Evolutionary conservation across 2,797 vertebrate genomes (phyloP).

Genomic region (Pterois miles): DNA sequence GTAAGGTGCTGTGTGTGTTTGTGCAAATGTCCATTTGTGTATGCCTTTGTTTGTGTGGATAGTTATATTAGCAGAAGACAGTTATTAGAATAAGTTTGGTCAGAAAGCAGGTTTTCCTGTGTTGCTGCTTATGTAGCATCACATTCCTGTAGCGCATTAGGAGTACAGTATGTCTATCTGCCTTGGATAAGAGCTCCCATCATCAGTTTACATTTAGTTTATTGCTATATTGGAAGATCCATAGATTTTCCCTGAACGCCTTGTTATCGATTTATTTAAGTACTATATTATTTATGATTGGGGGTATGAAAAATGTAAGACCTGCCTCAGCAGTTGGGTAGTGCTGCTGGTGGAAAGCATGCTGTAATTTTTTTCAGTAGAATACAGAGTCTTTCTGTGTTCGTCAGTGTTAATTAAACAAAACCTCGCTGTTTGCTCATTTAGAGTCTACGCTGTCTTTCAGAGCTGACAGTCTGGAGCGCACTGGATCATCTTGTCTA

Average conservation of each 20-base stretch:
- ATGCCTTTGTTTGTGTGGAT: too few relatives aligned
- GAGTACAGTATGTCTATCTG: slow-evolving; percentile 11
- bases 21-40: too few relatives aligned
- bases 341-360: slow-evolving; percentile 14
- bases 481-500: neutral
- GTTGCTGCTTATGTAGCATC: neutral
- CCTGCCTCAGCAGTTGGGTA: slow-evolving; percentile 49
- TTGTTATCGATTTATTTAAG: slow-evolving; percentile 73
- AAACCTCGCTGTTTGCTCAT: slow-evolving; percentile 1
- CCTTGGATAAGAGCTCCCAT: slow-evolving; percentile 13
- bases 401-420: neutral
- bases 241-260: slow-evolving; percentile 52
- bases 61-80: too few relatives aligned
- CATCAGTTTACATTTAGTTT: slow-evolving; percentile 30
- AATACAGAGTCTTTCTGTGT: slow-evolving; percentile 11
- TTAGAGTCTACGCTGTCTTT: neutral
- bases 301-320: slow-evolving; percentile 63
- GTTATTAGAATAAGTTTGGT: neutral
- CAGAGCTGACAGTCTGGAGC: neutral
- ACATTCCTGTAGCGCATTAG: slow-evolving; percentile 14
- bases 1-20: too few relatives aligned
- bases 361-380: slow-evolving; percentile 16
- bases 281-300: slow-evolving; percentile 73
- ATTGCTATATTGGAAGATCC: slow-evolving; percentile 43
- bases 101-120: slow-evolving; percentile 14